These are phyloP conservation scores for Amazona guildingii DNA, from an alignment of 2,113 vertebrate species.

Conservation along the genomic window DNA sequence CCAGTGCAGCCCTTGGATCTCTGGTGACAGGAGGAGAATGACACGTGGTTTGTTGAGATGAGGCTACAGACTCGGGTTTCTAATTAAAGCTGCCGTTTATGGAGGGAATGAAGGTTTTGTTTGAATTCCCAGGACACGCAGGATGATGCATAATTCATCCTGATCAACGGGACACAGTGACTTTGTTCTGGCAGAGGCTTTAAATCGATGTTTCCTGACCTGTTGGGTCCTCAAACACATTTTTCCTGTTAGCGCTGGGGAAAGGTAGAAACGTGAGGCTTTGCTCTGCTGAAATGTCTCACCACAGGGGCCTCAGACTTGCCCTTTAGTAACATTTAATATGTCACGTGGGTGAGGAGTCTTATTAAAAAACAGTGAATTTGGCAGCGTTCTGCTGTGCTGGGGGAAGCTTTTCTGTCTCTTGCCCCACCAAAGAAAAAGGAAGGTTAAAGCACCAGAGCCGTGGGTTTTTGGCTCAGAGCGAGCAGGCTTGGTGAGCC, in stretches of 20 bases:
- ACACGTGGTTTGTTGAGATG: accelerated
- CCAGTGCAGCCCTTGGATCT: neutral
- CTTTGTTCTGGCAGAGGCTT: neutral
- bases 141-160: neutral
- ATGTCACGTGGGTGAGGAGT: neutral
- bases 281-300: neutral
- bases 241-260: neutral
- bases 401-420: neutral
- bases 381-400: neutral
- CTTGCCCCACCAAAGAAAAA: neutral
- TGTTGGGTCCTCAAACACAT: neutral
- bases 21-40: neutral
- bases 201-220: neutral
- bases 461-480: accelerated
- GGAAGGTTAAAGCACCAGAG: neutral
- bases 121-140: neutral
- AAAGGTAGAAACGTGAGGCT: neutral
- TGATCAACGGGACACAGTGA: neutral
- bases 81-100: neutral
- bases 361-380: neutral
- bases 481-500: accelerated
- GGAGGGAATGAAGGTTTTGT: neutral
- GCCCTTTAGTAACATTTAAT: slow-evolving; percentile 14
- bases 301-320: neutral
- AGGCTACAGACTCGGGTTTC: neutral